Base-by-base conservation (phyloP, 2,888 invertebrate genomes). In the Troides aeacus region DNA sequence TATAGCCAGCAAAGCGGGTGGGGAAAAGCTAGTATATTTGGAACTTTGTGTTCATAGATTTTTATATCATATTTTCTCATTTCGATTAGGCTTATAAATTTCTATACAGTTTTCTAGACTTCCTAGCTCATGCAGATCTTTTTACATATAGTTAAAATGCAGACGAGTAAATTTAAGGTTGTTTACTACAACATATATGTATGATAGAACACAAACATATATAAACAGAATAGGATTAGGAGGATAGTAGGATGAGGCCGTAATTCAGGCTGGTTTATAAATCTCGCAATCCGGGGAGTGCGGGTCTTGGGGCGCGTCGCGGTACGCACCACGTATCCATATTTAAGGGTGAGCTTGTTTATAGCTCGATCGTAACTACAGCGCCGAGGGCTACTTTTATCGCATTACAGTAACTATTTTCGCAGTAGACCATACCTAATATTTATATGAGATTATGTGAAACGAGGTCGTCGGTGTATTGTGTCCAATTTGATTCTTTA, bases 261-360 rank as follows among this genome's bases (percentile, higher is more conserved):
- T 66, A 66, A 70, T 70, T 67, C 56, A 82, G 80, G 76, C 80
- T 72, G 78, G 76, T 81, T 83, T 82, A 79, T 84, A 84, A 84
- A 85, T 84, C 81, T 79, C 76, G 66, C 77, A 73, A 79, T 74
- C 75, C 78, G 80, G 82, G 81, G 80, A 79, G 78, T 80, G 80
- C 75, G 75, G 76, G 73, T 75, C 77, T 80, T 80, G 74, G 78
- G 78, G 79, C 66, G 79, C 80, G 78, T 75, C 74, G 79, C 79
- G 81, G 77, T 80, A 84, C 84, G 82, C 86, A 83, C 84, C 81
- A 81, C 78, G 79, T 81, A 83, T 84, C 82, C 85, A 85, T 87
- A 86, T 87, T 86, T 86, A 76, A 71, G 72, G 65, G 67, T 64
- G 66, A 70, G 68, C 69, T 46, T 70, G 70, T 70, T 70, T 67